These are phyloP conservation scores for Micoletzkya japonica DNA, from an alignment of 2,888 invertebrate species.

Conservation along the genomic window DNA sequence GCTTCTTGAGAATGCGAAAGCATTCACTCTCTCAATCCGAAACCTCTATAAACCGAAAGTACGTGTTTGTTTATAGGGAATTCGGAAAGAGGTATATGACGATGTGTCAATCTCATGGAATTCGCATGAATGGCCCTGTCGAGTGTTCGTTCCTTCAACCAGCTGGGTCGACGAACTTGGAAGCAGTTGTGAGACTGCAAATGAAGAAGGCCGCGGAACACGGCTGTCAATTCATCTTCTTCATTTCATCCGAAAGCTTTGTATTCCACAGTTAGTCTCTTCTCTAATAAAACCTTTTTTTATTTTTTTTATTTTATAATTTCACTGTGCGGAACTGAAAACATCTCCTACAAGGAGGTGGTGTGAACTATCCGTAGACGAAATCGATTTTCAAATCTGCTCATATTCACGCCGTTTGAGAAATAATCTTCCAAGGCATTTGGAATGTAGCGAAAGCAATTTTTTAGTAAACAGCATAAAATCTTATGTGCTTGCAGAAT, in stretches of 20 bases:
- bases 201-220: conserved; percentile 27
- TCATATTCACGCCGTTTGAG: too few relatives aligned
- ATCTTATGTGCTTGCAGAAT: conserved; percentile 1
- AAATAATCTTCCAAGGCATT: too few relatives aligned
- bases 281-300: too few relatives aligned
- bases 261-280: conserved; percentile 34
- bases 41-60: too few relatives aligned
- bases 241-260: conserved; percentile 33
- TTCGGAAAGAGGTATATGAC: background rate
- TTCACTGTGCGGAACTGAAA: too few relatives aligned
- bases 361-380: too few relatives aligned
- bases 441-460: too few relatives aligned
- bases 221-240: conserved; percentile 31
- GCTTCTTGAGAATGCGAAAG: too few relatives aligned
- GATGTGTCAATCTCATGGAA: background rate
- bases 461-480: too few relatives aligned
- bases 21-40: too few relatives aligned
- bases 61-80: conserved; percentile 1
- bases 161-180: background rate
- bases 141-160: background rate
- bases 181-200: conserved; percentile 1
- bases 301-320: too few relatives aligned
- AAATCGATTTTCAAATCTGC: too few relatives aligned
- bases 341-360: background rate
- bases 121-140: background rate